Base-by-base conservation (phyloP, 2,888 invertebrate genomes). In the Eulithis testata region DNA sequence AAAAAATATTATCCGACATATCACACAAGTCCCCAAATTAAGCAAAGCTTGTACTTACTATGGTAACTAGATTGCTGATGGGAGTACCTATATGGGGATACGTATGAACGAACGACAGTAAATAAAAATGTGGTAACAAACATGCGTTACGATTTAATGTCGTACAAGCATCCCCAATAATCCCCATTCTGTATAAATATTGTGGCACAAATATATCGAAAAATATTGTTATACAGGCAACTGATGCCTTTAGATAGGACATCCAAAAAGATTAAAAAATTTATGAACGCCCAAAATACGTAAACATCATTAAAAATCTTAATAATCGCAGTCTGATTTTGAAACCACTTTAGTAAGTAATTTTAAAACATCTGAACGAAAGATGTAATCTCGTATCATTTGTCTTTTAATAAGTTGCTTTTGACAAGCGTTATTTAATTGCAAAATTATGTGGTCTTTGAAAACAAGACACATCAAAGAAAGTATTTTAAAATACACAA, bases 401-500 rank as follows among this genome's bases (percentile, higher is more conserved):
- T 40, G 14, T 54, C 53, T 52, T 27, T 55, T 54, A 55, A 55
- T 61, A 31, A 56, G 31, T 51, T 50, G 45, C 45, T 58, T 27
- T 43, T 58, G 60, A 58, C 65, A 72, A 63, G 57, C 63, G 43
- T 37, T 52, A 67, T 65, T 60, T 65, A 59, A 59, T 31, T n/a
- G 49, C 36, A 47, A 50, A 65, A 53, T 55, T 4, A 65, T 55
- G 21, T 49, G 50, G 4, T 14, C 21, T 51, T 56, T 31, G 47
- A 51, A 47, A 62, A 52, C 56, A 58, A 11, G 37, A 50, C 31
- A 68, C 66, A 68, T 72, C 66, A 70, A 70, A 71, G 69, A 54
- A 66, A 62, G 65, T 59, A 64, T 69, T 62, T 68, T 64, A 54
- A 58, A 63, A 63, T 36, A 52, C 43, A 63, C 55, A 5, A 51